Percentiles rank a stretch among this genome's conserved stretches.
phyloP scores from a whole-genome alignment of 2,113 vertebrate species.

The Eudyptes chrysolophus region DNA sequence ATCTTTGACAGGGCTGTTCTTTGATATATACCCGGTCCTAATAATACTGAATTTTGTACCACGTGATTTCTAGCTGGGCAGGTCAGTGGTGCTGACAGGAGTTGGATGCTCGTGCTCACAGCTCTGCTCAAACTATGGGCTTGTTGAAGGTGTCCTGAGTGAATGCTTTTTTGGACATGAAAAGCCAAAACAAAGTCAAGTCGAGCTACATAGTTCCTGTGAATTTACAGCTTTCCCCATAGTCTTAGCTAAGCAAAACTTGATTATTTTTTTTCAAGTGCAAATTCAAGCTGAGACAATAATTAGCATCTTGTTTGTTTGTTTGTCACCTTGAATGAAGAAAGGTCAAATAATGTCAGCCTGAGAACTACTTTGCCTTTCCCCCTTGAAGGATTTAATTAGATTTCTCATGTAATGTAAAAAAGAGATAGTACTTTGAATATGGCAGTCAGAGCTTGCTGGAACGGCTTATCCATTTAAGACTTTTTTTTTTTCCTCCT shows the following conservation, averaged over 20 bases:
- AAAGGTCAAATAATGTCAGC: conserved; percentile 13
- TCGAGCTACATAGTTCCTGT: background rate
- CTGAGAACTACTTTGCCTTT: conserved; percentile 25
- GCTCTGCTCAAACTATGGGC: background rate
- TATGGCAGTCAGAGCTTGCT: background rate
- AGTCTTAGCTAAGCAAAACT: background rate
- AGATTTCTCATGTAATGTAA: background rate
- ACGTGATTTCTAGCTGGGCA: background rate
- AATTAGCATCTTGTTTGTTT: conserved; percentile 43
- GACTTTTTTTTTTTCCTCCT: background rate
- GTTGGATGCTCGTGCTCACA: background rate
- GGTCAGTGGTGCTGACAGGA: background rate
- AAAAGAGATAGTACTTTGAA: background rate
- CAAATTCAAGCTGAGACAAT: conserved; percentile 38
- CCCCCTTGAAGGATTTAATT: conserved; percentile 20
- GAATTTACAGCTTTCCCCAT: background rate
- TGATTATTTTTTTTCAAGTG: background rate
- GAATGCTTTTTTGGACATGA: background rate
- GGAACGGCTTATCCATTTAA: background rate
- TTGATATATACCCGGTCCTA: background rate
- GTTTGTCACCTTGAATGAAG: conserved; percentile 21
- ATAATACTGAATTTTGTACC: background rate
- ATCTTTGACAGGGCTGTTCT: background rate
- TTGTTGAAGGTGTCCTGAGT: background rate
- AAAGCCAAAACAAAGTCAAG: background rate